These are phyloP conservation scores for Uloborus diversus DNA, from an alignment of 1,140 invertebrate species.

Conservation along the genomic window DNA sequence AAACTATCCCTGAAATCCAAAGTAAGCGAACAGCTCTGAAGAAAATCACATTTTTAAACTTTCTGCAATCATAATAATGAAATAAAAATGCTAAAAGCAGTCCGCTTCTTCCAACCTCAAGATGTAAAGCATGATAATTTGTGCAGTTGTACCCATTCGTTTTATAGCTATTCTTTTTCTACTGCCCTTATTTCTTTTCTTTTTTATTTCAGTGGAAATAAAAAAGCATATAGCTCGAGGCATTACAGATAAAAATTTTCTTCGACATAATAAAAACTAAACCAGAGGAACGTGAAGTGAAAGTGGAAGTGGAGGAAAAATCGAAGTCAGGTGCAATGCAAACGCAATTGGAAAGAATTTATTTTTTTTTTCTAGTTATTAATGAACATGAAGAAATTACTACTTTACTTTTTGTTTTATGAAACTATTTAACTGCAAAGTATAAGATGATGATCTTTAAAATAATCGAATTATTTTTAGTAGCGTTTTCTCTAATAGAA, in stretches of 20 bases:
- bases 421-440: too few species aligned
- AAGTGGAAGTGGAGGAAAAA: too few species aligned
- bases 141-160: background rate
- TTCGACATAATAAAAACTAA: too few species aligned
- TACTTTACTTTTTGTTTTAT: too few species aligned
- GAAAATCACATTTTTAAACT: constrained; percentile 27
- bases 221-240: background rate
- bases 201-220: background rate
- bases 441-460: too few species aligned
- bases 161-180: background rate
- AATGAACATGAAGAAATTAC: too few species aligned
- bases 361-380: too few species aligned
- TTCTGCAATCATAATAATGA: background rate
- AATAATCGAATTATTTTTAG: too few species aligned
- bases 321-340: too few species aligned
- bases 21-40: constrained; percentile 4
- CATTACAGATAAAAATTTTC: background rate
- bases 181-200: background rate
- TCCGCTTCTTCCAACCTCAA: background rate
- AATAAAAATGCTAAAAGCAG: background rate
- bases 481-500: too few species aligned
- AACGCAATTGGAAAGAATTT: too few species aligned
- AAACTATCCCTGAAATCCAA: background rate
- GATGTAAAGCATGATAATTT: background rate
- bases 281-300: too few species aligned